Conservation (phyloP, 1,140 invertebrate genomes). For the Drosophila aff. region DNA sequence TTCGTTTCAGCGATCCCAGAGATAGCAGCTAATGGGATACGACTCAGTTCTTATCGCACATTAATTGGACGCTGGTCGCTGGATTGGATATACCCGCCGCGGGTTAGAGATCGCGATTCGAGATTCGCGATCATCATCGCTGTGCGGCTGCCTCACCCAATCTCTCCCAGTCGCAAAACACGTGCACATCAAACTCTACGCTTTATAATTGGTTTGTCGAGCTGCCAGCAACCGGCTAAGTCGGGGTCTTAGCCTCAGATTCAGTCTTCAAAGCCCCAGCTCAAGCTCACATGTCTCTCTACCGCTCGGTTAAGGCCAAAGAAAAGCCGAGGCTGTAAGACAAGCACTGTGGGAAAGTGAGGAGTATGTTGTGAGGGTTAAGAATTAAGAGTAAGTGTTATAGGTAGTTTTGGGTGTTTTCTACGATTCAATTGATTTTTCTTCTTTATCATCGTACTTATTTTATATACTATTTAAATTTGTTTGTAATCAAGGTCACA, state of each 20-base stretch:
- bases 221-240: slow-evolving; percentile 56
- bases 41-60: slow-evolving; percentile 32
- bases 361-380: neutral
- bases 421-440: neutral
- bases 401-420: neutral
- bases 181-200: slow-evolving; percentile 69
- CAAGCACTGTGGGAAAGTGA: slow-evolving; percentile 4
- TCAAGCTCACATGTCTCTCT: slow-evolving; percentile 35
- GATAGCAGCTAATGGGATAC: slow-evolving; percentile 20
- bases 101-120: slow-evolving; percentile 41
- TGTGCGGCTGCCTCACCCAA: slow-evolving; percentile 16
- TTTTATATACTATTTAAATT: neutral
- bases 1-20: slow-evolving; percentile 8
- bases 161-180: slow-evolving; percentile 41
- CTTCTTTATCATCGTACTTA: neutral
- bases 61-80: slow-evolving; percentile 39
- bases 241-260: slow-evolving; percentile 35
- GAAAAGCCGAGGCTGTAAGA: slow-evolving; percentile 22
- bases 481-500: neutral
- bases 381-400: neutral
- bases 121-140: slow-evolving; percentile 17
- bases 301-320: slow-evolving; percentile 14
- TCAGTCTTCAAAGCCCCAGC: slow-evolving; percentile 30
- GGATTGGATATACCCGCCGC: slow-evolving; percentile 46
- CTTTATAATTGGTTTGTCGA: slow-evolving; percentile 81